Percentiles rank a stretch among this genome's conserved stretches.
Evolutionary conservation across 92 coral and sea anemone species (phyloP).

Genomic region (Scolanthus callimorphus): DNA sequence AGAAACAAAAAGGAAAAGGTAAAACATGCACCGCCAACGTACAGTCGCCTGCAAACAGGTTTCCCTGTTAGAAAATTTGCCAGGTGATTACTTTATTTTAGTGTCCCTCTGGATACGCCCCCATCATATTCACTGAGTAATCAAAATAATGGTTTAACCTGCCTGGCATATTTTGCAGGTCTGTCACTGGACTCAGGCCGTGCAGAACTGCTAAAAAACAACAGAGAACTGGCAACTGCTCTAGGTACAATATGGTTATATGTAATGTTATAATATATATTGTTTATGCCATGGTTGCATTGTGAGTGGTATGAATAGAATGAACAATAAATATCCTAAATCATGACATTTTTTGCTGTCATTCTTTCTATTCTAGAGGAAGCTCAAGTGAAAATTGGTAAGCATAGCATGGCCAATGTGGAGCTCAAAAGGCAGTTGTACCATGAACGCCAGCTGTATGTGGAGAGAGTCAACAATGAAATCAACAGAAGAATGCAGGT

Average conservation of each 20-base stretch:
- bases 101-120: too few species aligned
- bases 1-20: slow-evolving; percentile 4
- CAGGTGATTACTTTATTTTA: too few species aligned
- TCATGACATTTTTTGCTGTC: too few species aligned
- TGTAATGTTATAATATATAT: too few species aligned
- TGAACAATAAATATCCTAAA: too few species aligned
- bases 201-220: slow-evolving; percentile 20
- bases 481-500: slow-evolving; percentile 25
- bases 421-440: slow-evolving; percentile 16
- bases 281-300: neutral
- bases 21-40: too few species aligned
- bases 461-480: slow-evolving; percentile 15
- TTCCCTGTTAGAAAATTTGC: too few species aligned
- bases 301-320: too few species aligned
- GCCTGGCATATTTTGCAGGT: neutral
- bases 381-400: slow-evolving; percentile 15
- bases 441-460: slow-evolving; percentile 12
- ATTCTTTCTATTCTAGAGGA: slow-evolving; percentile 9
- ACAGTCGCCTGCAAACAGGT: too few species aligned
- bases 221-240: slow-evolving; percentile 30
- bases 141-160: too few species aligned
- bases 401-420: slow-evolving; percentile 2
- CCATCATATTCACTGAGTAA: too few species aligned
- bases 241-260: slow-evolving; percentile 7
- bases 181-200: neutral